Evolutionary conservation across 2,797 vertebrate species (phyloP).

Genomic region (Carcharodon carcharias): DNA sequence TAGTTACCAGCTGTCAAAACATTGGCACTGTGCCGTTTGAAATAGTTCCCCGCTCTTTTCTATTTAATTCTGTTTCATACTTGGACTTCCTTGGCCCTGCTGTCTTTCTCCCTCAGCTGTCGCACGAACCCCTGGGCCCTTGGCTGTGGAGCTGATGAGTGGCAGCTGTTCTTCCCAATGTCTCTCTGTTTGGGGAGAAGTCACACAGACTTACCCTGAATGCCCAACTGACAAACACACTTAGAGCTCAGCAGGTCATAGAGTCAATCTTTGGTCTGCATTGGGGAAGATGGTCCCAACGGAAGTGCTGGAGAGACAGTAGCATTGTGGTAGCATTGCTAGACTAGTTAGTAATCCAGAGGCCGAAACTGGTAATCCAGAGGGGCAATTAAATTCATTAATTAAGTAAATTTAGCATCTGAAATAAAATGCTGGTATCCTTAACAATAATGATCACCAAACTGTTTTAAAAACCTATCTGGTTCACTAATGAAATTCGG

Average conservation of each 20-base stretch:
- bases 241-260: neutral
- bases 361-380: neutral
- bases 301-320: neutral
- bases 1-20: constrained; percentile 25
- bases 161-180: neutral
- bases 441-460: no score
- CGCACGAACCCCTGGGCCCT: neutral
- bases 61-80: neutral
- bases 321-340: neutral
- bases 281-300: neutral
- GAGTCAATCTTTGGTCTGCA: no score
- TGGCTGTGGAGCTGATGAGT: neutral
- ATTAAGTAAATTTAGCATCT: neutral
- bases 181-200: neutral
- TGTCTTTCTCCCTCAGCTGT: no score
- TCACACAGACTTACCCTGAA: neutral
- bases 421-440: neutral
- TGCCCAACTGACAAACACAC: no score
- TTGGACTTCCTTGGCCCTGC: neutral
- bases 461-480: neutral
- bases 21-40: neutral
- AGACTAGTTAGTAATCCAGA: neutral
- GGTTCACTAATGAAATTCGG: neutral
- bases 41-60: neutral
- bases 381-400: neutral